Conservation (phyloP, 64 coral and sea anemone species). For the Acropora tenuis region DNA sequence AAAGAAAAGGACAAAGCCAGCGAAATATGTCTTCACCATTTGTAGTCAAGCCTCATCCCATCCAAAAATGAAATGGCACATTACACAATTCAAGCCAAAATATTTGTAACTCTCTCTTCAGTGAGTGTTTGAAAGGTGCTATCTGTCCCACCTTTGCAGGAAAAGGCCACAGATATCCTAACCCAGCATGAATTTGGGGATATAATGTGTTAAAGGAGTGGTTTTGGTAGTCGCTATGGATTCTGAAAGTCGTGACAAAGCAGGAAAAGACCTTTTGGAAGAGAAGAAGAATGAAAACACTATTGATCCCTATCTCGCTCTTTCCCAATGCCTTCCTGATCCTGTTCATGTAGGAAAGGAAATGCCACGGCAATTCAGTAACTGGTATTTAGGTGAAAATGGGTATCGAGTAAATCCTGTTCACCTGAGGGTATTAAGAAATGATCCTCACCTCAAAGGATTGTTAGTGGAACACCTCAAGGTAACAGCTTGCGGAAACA, state of each 20-base stretch:
- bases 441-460: slow-evolving; percentile 50
- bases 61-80: slow-evolving; percentile 42
- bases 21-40: slow-evolving; percentile 57
- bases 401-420: no score
- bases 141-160: no score
- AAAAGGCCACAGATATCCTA: no score
- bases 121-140: slow-evolving; percentile 11
- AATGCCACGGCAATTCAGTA: no score
- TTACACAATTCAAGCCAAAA: slow-evolving; percentile 46
- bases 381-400: no score
- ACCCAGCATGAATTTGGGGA: slow-evolving; percentile 16
- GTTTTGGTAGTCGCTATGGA: slow-evolving; percentile 41
- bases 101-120: slow-evolving; percentile 18
- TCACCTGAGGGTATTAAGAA: not conserved
- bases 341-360: no score
- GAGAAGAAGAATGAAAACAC: not conserved
- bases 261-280: not conserved
- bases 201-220: slow-evolving; percentile 33
- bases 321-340: slow-evolving; percentile 37
- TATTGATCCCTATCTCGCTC: slow-evolving; percentile 35
- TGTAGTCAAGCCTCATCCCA: slow-evolving; percentile 25
- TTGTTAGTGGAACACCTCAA: slow-evolving; percentile 29
- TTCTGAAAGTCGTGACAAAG: slow-evolving; percentile 43
- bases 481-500: not conserved
- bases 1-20: slow-evolving; percentile 47